Evolutionary conservation across 2,113 vertebrate genomes (phyloP), one percentile per base, ranked within the genome.

Genomic region (Dicerorhinus sumatrensis): DNA sequence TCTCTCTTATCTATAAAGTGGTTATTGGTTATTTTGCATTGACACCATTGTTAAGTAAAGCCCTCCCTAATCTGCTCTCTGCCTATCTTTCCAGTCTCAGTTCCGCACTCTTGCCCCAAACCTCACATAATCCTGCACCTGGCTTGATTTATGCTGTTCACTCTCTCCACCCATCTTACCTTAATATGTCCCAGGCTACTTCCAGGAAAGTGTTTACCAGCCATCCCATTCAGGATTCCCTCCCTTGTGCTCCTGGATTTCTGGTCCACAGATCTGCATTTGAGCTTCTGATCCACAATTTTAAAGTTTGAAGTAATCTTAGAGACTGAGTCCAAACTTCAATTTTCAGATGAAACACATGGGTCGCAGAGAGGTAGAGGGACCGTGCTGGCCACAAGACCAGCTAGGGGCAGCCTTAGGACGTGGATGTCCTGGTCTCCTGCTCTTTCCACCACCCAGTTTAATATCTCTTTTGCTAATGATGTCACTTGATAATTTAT

Each of bases 401-500:
- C 76, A 23, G 79, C n/a, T 72, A 21, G 13, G 82, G 70, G 42
- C 62, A 72, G 51, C 42, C 87, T 84, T 39, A 48, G 84, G 13
- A 83, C 12, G 3, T 6, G 62, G 10, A 17, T 51, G 17, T 72
- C 56, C 33, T n/a, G 16, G 1, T 80, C n/a, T 39, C 84, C 63
- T 77, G 36, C 42, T 90, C 39, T 73, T 89, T 94, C 69, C 3
- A 39, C 42, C 67, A 20, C 31, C 56, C 9, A 4, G 58, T 86
- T 89, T 80, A 54, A 93, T 87, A 69, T 72, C 58, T 60, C 33
- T 91, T 93, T 93, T 92, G 69, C 75, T 92, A 85, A 96, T 84
- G 70, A 76, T 84, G 84, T 84, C 76, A 63, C 63, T 73, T 80
- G 70, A 85, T 96, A 60, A 94, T 95, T 96, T 97, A 97, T 97